Evolutionary conservation across 2,797 vertebrate genomes (phyloP).

Genomic region (Cheirogaleus major): DNA sequence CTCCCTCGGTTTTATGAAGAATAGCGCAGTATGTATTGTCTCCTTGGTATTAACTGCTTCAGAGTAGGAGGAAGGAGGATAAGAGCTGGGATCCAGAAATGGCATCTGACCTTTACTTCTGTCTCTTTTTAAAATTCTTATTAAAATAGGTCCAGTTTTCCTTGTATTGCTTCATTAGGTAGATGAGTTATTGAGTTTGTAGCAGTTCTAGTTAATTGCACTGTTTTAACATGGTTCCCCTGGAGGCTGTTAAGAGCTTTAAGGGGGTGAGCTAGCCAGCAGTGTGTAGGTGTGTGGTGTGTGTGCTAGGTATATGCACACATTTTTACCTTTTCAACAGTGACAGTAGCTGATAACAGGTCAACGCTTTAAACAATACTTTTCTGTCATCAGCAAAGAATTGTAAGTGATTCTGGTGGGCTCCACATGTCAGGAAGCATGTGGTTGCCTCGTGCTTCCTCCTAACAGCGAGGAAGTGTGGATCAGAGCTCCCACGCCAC

Average conservation of each 20-base stretch:
- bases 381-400: constrained; percentile 21
- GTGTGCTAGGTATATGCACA: background rate
- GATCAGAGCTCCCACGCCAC: background rate
- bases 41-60: constrained; percentile 59
- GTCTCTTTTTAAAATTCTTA: constrained; percentile 74
- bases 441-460: background rate
- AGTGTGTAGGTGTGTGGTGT: constrained; percentile 8
- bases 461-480: background rate
- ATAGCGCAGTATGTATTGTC: constrained; percentile 3
- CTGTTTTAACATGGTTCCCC: constrained; percentile 75
- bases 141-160: constrained; percentile 80
- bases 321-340: constrained; percentile 3
- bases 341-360: constrained; percentile 51
- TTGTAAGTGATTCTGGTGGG: background rate
- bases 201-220: constrained; percentile 81
- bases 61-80: constrained; percentile 37
- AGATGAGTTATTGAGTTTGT: constrained; percentile 83
- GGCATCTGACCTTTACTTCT: constrained; percentile 79
- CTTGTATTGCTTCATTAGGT: constrained; percentile 83
- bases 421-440: background rate
- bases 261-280: constrained; percentile 15
- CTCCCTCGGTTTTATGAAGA: constrained; percentile 64
- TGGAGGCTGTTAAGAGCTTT: constrained; percentile 63
- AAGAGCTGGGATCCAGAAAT: constrained; percentile 69
- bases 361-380: constrained; percentile 43